Base-by-base conservation (phyloP, 2,113 vertebrate species). In the Eptesicus fuscus region DNA sequence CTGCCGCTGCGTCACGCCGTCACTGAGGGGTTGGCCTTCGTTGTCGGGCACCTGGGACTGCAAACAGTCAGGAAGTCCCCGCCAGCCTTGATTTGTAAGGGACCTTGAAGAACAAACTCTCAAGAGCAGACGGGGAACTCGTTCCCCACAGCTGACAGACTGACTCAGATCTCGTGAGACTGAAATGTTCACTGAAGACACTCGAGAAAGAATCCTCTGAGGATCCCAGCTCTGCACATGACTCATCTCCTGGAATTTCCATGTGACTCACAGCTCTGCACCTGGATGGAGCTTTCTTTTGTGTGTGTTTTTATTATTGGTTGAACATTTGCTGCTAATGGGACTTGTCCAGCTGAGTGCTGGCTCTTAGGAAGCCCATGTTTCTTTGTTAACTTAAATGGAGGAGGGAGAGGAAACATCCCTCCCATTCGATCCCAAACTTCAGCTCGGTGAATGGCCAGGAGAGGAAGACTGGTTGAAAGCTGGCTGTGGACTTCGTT, bases 231-330 rank as follows among this genome's bases (percentile, higher is more conserved):
- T 88, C 95, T 92, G 93, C 84, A 86, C 88, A 95, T 98, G 96
- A 97, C 78, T 96, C 97, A 96, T 97, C 93, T 83, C 83, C 76
- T 95, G 97, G 97, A 97, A 98, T 98, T 99, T 98, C 96, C 95
- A 93, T 91, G 18, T 97, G 97, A 98, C 97, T 98, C 97, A 96
- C 96, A 95, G 96, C 95, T 96, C 96, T 96, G 97, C 96, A 98
- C 97, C 97, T 97, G 97, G 96, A 97, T 87, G 91, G 96, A 97
- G 84, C 88, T 93, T 95, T 90, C 90, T 97, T 91, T 82, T 93
- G 94, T 96, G 85, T 93, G 42, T 87, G 78, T 74, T 88, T 96
- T 69, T 96, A 20, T 94, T 69, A 83, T 96, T 76, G 89, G 93
- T 88, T 96, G 96, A 77, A 96, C 92, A 92, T 96, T 98, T 97